Conservation (phyloP, 2,888 invertebrate species). For the Stenoptilia bipunctidactyla region DNA sequence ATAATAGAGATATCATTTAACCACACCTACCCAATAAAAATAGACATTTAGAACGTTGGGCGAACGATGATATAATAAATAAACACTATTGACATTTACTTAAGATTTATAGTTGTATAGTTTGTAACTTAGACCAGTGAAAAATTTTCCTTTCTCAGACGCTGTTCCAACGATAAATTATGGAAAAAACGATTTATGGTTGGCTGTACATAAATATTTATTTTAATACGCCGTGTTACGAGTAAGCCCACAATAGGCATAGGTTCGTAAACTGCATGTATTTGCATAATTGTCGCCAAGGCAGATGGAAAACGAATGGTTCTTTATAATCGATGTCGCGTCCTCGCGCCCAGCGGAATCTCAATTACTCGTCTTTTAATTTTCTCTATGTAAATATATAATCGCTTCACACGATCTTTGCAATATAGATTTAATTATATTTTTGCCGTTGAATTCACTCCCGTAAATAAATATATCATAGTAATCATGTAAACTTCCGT, state of each 20-base stretch:
- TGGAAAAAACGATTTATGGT: slow-evolving; percentile 20
- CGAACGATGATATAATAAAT: not conserved
- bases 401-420: no score
- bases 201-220: not conserved
- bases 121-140: not conserved
- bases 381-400: no score
- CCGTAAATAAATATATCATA: no score
- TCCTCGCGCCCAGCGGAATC: slow-evolving; percentile 24
- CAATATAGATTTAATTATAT: no score
- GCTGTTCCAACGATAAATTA: not conserved
- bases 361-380: slow-evolving; percentile 23
- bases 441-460: no score
- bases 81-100: not conserved
- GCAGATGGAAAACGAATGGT: slow-evolving; percentile 21
- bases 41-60: not conserved
- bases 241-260: slow-evolving; percentile 9
- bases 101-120: not conserved
- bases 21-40: slow-evolving; percentile 1
- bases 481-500: no score
- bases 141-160: not conserved
- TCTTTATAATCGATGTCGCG: slow-evolving; percentile 25
- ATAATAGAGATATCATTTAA: not conserved
- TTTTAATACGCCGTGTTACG: not conserved
- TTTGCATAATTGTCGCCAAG: slow-evolving; percentile 41
- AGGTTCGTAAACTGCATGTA: slow-evolving; percentile 11